Evolutionary conservation across 2,888 invertebrate genomes (phyloP), one percentile per base, ranked within the genome.

Genomic region (Andrena marginata): DNA sequence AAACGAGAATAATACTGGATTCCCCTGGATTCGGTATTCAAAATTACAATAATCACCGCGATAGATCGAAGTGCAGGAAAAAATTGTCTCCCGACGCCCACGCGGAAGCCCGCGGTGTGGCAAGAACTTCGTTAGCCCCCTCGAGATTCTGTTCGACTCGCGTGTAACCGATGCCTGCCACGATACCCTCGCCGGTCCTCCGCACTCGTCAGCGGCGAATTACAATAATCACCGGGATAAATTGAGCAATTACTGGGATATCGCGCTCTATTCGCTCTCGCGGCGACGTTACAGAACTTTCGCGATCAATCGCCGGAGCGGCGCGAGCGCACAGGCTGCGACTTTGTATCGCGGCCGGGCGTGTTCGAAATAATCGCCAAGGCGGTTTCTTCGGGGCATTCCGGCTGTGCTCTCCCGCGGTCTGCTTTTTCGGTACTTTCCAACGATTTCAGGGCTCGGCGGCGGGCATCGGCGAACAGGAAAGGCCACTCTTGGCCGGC

Each of bases 401-500:
- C 87, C 82, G 73, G 10, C 51, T 59, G 64, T 62, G 77, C 75
- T 68, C 65, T 69, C 42, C 71, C 82, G 87, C 81, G 88, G 85
- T 84, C 83, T 84, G 87, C 84, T 86, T 90, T 90, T 90, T 89
- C 89, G 89, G 87, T 87, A 85, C 89, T 88, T 85, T 85, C 81
- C 86, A 82, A 87, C 87, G 89, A 91, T 90, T 89, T 89, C 88
- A 85, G 89, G 83, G 86, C 76, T 79, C 77, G 77, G 70, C 77
- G 83, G 48, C 77, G 74, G 82, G 83, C 86, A 89, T 87, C 89
- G 90, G 83, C 84, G 89, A 92, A 93, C 93, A 93, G 92, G 90
- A 90, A 93, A 93, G 92, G 91, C 91, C 93, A 93, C 93, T 93
- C 92, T 91, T 93, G 87, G 91, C 85, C 88, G 90, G 91, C 92